phyloP scores from a whole-genome alignment of 2,797 vertebrate genomes.

The Peromyscus attwateri region DNA sequence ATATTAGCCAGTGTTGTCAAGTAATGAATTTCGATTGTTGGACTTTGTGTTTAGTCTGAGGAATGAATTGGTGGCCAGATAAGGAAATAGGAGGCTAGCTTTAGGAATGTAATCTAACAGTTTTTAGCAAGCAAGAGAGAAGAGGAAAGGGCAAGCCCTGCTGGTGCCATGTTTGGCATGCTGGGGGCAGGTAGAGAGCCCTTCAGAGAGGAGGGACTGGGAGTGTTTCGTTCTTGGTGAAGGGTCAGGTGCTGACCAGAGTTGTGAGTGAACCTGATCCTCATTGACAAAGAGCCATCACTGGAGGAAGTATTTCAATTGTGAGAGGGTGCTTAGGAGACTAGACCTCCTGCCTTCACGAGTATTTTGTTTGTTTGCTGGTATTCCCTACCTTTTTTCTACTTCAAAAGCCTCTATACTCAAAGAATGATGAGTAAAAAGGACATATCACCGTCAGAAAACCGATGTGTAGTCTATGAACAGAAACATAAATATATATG shows the following conservation, averaged over 20 bases:
- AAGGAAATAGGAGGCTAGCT: not conserved
- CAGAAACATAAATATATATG: not conserved
- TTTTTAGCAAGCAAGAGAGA: not conserved
- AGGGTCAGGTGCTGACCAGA: not conserved
- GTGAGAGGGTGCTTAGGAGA: not conserved
- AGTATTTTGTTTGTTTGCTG: not conserved
- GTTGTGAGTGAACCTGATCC: not conserved
- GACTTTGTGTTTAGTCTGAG: not conserved
- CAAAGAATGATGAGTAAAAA: not conserved
- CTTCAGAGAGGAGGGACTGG: not conserved
- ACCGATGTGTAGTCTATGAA: not conserved
- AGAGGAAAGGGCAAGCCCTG: not conserved
- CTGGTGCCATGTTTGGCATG: not conserved
- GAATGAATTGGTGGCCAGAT: not conserved
- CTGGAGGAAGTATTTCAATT: not conserved
- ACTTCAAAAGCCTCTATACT: not conserved
- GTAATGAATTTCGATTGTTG: not conserved
- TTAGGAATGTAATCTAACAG: not conserved
- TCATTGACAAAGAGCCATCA: not conserved
- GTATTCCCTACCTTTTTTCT: not conserved
- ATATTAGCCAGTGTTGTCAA: not conserved
- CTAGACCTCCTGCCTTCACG: not conserved
- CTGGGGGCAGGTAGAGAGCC: not conserved
- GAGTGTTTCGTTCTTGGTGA: not conserved
- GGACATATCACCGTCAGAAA: not conserved